Evolutionary conservation across 2,888 invertebrate species (phyloP).

Genomic region (Coleophora deauratella): DNA sequence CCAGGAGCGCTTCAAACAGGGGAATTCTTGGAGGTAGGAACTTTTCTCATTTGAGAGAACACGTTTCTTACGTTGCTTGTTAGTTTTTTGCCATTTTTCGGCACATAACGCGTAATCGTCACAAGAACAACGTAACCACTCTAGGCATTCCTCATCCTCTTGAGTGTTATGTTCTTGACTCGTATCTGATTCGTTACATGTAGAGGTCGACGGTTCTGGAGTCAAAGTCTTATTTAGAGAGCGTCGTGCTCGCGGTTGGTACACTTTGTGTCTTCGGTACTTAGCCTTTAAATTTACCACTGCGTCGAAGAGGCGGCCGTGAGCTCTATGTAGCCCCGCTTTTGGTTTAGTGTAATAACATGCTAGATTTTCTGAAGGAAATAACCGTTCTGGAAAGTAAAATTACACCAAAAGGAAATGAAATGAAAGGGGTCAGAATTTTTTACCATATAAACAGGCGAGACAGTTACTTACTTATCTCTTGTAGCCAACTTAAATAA

Average conservation of each 20-base stretch:
- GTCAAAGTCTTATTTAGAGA: not conserved
- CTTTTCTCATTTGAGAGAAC: not conserved
- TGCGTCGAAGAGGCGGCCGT: not conserved
- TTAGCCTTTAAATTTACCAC: not conserved
- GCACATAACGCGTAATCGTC: not conserved
- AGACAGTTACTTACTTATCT: no score
- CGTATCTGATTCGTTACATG: not conserved
- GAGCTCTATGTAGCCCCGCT: not conserved
- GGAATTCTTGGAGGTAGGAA: not conserved
- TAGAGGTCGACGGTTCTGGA: no score
- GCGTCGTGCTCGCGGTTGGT: constrained; percentile 1
- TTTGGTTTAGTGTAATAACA: not conserved
- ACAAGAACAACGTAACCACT: not conserved
- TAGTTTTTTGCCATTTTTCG: not conserved
- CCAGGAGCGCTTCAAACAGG: not conserved
- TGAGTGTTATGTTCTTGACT: not conserved
- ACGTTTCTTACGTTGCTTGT: not conserved
- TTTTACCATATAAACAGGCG: no score
- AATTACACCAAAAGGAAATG: no score
- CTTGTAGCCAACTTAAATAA: no score
- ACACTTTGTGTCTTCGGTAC: not conserved
- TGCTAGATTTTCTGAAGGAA: not conserved
- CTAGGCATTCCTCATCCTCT: not conserved
- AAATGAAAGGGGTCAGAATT: no score
- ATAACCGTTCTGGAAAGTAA: no score